Percentiles rank a stretch among this genome's conserved stretches.
phyloP scores from a whole-genome alignment of 2,888 invertebrate genomes.

The Parapristionchus giblindavisi region DNA sequence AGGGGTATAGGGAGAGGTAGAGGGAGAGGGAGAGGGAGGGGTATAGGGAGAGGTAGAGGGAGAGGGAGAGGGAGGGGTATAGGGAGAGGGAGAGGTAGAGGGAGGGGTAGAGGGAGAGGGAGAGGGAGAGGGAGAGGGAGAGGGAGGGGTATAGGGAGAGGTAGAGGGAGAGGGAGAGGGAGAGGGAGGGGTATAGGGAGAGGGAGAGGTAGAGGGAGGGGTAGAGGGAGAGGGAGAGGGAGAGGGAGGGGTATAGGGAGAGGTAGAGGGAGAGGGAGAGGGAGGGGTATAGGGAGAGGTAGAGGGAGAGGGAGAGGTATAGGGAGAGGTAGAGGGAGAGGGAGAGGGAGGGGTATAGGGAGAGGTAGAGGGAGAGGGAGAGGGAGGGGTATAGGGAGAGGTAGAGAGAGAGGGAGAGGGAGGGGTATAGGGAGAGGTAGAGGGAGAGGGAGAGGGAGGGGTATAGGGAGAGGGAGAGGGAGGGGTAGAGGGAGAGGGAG shows the following conservation, averaged over 20 bases:
- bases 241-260: neutral
- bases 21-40: slow-evolving; percentile 21
- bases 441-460: neutral
- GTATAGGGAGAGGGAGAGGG: neutral
- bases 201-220: neutral
- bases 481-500: slow-evolving; percentile 19
- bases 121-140: neutral
- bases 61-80: neutral
- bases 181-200: slow-evolving; percentile 8
- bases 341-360: slow-evolving; percentile 10
- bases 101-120: neutral
- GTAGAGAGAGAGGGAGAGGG: neutral
- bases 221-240: neutral
- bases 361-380: slow-evolving; percentile 1
- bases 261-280: neutral
- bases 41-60: neutral
- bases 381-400: neutral
- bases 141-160: neutral
- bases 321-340: neutral
- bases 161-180: neutral
- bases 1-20: too few relatives aligned
- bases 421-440: slow-evolving; percentile 5
- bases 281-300: neutral
- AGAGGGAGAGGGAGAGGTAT: neutral
- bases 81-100: neutral